A percentile compares a stretch with the other conserved stretches of the same genome.
These are phyloP conservation scores for Cancer borealis DNA, from an alignment of 2,888 invertebrate species.

Conservation along the genomic window DNA sequence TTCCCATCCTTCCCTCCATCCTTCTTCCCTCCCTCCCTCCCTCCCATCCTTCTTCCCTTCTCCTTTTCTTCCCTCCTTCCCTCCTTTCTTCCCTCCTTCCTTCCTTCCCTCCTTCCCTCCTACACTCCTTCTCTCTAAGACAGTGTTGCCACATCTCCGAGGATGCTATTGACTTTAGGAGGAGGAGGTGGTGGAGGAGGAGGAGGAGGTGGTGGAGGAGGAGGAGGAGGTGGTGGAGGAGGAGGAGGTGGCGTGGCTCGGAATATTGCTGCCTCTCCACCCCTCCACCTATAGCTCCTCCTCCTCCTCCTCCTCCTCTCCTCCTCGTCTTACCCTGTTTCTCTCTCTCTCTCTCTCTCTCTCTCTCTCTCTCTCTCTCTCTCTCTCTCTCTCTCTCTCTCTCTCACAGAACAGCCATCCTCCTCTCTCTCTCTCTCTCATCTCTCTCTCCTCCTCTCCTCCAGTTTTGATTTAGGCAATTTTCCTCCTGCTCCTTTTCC, in stretches of 20 bases:
- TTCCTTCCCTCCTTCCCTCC: not conserved
- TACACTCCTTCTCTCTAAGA: not conserved
- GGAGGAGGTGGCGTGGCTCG: not conserved
- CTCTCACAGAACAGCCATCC: not conserved
- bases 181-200: too few species aligned
- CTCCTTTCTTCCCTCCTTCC: not conserved
- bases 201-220: not conserved
- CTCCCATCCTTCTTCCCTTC: not conserved
- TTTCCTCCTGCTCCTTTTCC: not conserved
- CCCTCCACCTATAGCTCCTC: not conserved
- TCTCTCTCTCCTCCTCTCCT: not conserved
- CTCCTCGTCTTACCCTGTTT: not conserved
- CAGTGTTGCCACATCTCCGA: not conserved
- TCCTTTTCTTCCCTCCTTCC: not conserved
- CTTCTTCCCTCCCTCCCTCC: not conserved
- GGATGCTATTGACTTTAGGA: not conserved
- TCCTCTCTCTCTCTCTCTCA: not conserved
- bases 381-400: not conserved
- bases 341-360: slow-evolving; percentile 11
- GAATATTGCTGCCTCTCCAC: not conserved
- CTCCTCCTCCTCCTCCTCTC: slow-evolving; percentile 29
- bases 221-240: not conserved
- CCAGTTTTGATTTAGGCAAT: too few species aligned
- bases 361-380: not conserved
- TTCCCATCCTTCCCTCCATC: not conserved